Percentiles rank a stretch among this genome's conserved stretches.
Evolutionary conservation across 1,140 invertebrate genomes (phyloP).

Genomic region (Pantala flavescens): DNA sequence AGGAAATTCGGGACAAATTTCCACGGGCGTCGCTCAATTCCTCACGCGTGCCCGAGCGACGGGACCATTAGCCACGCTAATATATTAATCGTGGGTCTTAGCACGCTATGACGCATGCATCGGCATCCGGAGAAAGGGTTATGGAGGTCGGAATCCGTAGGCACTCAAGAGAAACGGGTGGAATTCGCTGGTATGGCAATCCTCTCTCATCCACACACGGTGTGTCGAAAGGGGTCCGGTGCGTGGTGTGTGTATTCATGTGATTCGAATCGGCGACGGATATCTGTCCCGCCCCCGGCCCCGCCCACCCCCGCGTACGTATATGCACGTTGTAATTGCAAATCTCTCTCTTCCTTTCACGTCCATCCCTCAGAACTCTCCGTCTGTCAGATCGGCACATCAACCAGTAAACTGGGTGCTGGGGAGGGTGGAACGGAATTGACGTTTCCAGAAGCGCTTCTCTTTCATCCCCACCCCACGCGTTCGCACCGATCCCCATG

Average conservation of each 20-base stretch:
- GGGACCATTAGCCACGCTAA: too few relatives aligned
- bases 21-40: too few relatives aligned
- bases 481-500: neutral
- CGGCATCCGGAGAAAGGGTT: neutral
- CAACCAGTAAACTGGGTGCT: neutral
- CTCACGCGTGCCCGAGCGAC: too few relatives aligned
- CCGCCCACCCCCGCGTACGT: neutral
- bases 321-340: constrained; percentile 2
- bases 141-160: neutral
- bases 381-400: neutral
- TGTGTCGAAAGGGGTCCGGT: neutral
- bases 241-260: neutral
- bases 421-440: neutral
- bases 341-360: neutral
- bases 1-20: too few relatives aligned
- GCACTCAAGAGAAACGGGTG: neutral
- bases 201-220: neutral
- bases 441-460: neutral
- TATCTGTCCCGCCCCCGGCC: neutral
- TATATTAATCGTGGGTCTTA: neutral
- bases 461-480: neutral
- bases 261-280: constrained; percentile 2
- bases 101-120: neutral
- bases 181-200: neutral
- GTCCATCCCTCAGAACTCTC: neutral